These are phyloP conservation scores for Poecilia velifera DNA, from an alignment of 2,797 vertebrate species.

Conservation along the genomic window DNA sequence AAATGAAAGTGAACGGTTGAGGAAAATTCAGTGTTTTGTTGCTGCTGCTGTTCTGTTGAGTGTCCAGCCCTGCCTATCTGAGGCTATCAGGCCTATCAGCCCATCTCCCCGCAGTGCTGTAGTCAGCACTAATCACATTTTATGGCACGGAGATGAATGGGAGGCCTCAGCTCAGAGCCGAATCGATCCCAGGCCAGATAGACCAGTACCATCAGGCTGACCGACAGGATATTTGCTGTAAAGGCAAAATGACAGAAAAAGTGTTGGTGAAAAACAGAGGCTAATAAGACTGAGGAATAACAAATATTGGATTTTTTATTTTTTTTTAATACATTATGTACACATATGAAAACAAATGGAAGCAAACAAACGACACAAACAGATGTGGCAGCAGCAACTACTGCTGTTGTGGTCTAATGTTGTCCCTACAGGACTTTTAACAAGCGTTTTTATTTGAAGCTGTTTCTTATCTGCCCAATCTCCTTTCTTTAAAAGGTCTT, in stretches of 20 bases:
- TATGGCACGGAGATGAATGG: slow-evolving; percentile 92
- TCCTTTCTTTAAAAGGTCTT: slow-evolving; percentile 87
- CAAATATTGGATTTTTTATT: slow-evolving; percentile 27
- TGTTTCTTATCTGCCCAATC: slow-evolving; percentile 89
- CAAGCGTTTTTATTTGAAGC: slow-evolving; percentile 75
- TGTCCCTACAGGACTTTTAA: slow-evolving; percentile 47
- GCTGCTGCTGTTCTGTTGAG: slow-evolving; percentile 81
- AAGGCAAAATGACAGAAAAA: slow-evolving; percentile 81
- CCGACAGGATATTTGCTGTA: slow-evolving; percentile 99
- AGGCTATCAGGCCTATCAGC: slow-evolving; percentile 83
- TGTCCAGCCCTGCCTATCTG: slow-evolving; percentile 77
- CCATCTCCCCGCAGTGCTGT: slow-evolving; percentile 87
- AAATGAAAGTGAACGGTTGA: slow-evolving; percentile 20
- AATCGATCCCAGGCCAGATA: slow-evolving; percentile 92
- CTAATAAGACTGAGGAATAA: slow-evolving; percentile 30
- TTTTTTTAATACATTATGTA: slow-evolving; percentile 24
- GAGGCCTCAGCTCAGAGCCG: slow-evolving; percentile 88
- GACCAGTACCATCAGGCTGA: slow-evolving; percentile 71
- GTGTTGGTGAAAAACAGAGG: slow-evolving; percentile 55
- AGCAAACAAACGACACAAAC: slow-evolving; percentile 59
- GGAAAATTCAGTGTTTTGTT: slow-evolving; percentile 75
- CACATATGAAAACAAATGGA: slow-evolving; percentile 21
- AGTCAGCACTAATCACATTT: slow-evolving; percentile 94
- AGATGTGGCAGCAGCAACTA: slow-evolving; percentile 53
- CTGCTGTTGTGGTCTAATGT: slow-evolving; percentile 49